Conservation (phyloP, 1,140 invertebrate species). For the Gonioctena quinquepunctata region DNA sequence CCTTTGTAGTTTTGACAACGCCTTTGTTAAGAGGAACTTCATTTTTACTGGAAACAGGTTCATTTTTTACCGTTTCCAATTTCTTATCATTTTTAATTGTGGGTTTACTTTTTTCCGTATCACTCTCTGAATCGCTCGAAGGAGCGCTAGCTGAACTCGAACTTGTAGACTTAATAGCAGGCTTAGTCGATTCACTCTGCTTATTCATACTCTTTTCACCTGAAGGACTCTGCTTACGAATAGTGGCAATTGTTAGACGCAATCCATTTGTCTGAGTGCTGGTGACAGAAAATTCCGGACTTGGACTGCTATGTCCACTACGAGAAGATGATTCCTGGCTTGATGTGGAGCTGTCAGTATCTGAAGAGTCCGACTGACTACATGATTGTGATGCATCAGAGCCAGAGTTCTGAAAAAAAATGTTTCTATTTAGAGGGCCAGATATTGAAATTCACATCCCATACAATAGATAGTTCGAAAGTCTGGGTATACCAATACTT, state of each 20-base stretch:
- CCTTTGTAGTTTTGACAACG: neutral
- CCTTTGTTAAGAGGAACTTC: neutral
- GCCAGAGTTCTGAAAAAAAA: slow-evolving; percentile 50
- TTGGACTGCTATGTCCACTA: slow-evolving; percentile 30
- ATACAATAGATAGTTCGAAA: too few species aligned
- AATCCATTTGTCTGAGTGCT: slow-evolving; percentile 50
- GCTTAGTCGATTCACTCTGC: neutral
- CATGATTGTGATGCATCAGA: slow-evolving; percentile 51
- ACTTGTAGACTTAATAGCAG: neutral
- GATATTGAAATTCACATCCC: too few species aligned
- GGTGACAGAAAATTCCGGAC: slow-evolving; percentile 52
- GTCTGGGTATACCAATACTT: too few species aligned
- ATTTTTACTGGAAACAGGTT: slow-evolving; percentile 31
- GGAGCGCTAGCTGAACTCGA: slow-evolving; percentile 40
- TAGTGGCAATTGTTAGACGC: slow-evolving; percentile 49
- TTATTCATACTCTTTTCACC: slow-evolving; percentile 17
- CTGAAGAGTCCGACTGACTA: slow-evolving; percentile 50
- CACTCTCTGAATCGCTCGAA: slow-evolving; percentile 46
- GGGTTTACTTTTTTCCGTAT: slow-evolving; percentile 39
- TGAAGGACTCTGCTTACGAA: slow-evolving; percentile 37
- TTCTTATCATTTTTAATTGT: neutral
- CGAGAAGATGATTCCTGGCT: slow-evolving; percentile 49
- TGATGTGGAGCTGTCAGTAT: slow-evolving; percentile 52
- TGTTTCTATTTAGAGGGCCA: too few species aligned
- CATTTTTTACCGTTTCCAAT: neutral